A percentile compares a stretch with the other conserved stretches of the same genome.
Evolutionary conservation across 1,140 invertebrate genomes (phyloP).

Genomic region (Rhopalosiphum maidis): DNA sequence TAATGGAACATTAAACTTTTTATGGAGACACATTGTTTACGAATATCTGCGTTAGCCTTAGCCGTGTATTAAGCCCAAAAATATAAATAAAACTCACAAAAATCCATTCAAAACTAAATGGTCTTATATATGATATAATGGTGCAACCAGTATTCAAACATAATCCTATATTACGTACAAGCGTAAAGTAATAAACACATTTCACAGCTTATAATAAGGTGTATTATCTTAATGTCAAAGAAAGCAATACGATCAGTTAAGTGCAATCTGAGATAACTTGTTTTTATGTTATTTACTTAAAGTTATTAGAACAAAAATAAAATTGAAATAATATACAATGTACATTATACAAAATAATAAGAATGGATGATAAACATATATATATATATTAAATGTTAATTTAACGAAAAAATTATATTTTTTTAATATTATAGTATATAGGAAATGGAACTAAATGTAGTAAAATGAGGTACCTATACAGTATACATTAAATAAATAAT

Average conservation of each 20-base stretch:
- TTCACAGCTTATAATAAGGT: neutral
- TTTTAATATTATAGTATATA: neutral
- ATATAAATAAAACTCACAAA: neutral
- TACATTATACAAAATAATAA: neutral
- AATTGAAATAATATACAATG: neutral
- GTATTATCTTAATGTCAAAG: neutral
- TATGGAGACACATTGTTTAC: neutral
- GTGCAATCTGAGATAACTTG: neutral
- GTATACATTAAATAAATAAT: neutral
- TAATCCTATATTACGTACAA: neutral
- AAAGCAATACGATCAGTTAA: neutral
- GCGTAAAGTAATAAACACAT: neutral
- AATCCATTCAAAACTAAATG: neutral
- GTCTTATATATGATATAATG: neutral
- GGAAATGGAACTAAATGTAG: neutral
- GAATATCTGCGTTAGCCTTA: neutral
- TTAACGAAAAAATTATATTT: neutral
- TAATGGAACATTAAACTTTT: neutral
- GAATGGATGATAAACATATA: neutral
- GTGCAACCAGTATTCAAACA: neutral
- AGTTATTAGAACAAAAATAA: neutral
- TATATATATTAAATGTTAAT: neutral
- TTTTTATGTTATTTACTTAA: neutral
- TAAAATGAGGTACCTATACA: neutral
- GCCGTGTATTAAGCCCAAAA: neutral